These are phyloP conservation scores for Andrena dorsata DNA, from an alignment of 2,888 invertebrate genomes.

Conservation along the genomic window DNA sequence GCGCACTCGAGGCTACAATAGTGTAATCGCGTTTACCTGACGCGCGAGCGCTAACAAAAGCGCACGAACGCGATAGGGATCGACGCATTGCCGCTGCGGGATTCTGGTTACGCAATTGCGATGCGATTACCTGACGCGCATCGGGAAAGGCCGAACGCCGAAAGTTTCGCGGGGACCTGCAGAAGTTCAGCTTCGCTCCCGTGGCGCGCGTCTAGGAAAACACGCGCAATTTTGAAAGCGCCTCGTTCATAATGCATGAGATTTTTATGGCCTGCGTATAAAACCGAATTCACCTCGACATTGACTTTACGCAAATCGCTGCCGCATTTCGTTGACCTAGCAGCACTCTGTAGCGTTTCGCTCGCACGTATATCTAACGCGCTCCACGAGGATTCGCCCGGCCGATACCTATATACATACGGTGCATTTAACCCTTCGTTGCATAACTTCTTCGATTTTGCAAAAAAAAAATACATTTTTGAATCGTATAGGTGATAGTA, in stretches of 20 bases:
- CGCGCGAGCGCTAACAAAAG: constrained; percentile 13
- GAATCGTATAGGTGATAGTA: too few species aligned
- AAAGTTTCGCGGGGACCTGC: too few species aligned
- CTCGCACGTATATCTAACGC: constrained; percentile 4
- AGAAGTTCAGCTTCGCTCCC: not conserved
- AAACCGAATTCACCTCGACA: constrained; percentile 54
- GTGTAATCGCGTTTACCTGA: constrained; percentile 35
- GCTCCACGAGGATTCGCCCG: not conserved
- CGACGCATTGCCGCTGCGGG: constrained; percentile 13
- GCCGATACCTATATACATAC: not conserved
- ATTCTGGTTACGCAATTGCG: constrained; percentile 21
- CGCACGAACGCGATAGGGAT: constrained; percentile 34
- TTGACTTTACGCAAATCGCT: constrained; percentile 55
- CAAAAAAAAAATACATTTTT: too few species aligned
- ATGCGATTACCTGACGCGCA: not conserved
- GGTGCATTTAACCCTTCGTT: not conserved
- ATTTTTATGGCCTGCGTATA: constrained; percentile 34
- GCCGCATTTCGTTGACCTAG: constrained; percentile 64
- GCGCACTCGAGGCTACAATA: constrained; percentile 22
- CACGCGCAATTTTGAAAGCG: constrained; percentile 27
- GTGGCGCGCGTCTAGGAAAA: constrained; percentile 13
- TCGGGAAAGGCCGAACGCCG: not conserved
- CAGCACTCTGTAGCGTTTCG: constrained; percentile 21
- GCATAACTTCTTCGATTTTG: too few species aligned
- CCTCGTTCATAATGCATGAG: constrained; percentile 56